Percentiles rank a stretch among this genome's conserved stretches.
Evolutionary conservation across 1,140 invertebrate species (phyloP).

Genomic region (Diabrotica undecimpunctata): DNA sequence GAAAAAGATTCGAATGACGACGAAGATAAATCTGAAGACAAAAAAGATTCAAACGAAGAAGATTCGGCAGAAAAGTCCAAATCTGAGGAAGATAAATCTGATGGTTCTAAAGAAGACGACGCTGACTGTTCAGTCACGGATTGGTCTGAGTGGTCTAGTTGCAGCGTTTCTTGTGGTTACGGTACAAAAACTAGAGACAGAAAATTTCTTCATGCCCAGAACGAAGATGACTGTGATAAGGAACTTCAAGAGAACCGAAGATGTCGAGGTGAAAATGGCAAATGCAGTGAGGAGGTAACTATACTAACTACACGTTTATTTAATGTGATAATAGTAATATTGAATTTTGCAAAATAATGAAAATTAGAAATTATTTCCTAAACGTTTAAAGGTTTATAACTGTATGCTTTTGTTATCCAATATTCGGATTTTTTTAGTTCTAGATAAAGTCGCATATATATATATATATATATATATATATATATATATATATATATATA

Average conservation of each 20-base stretch:
- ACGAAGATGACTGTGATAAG: slow-evolving; percentile 11
- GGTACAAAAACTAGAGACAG: slow-evolving; percentile 28
- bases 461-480: no score
- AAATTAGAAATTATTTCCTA: neutral
- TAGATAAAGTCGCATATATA: no score
- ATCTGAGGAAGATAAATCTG: neutral
- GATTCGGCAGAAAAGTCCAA: neutral
- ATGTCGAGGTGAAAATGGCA: slow-evolving; percentile 19
- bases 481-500: no score
- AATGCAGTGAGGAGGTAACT: slow-evolving; percentile 5
- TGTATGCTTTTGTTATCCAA: no score
- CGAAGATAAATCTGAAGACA: neutral
- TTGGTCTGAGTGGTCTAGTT: slow-evolving; percentile 63
- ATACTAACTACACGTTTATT: neutral
- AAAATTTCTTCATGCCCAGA: slow-evolving; percentile 16
- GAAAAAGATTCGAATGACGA: neutral
- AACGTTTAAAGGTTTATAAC: no score
- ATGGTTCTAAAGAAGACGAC: neutral
- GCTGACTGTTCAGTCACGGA: slow-evolving; percentile 30
- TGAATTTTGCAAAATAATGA: neutral
- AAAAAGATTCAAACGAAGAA: neutral
- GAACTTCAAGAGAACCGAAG: slow-evolving; percentile 25
- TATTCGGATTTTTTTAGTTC: no score
- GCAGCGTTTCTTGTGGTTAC: slow-evolving; percentile 56
- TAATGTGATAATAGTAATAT: neutral